Percentiles rank a stretch among this genome's conserved stretches.
Evolutionary conservation across 1,140 invertebrate genomes (phyloP).

Genomic region (Calephelis virginiensis): DNA sequence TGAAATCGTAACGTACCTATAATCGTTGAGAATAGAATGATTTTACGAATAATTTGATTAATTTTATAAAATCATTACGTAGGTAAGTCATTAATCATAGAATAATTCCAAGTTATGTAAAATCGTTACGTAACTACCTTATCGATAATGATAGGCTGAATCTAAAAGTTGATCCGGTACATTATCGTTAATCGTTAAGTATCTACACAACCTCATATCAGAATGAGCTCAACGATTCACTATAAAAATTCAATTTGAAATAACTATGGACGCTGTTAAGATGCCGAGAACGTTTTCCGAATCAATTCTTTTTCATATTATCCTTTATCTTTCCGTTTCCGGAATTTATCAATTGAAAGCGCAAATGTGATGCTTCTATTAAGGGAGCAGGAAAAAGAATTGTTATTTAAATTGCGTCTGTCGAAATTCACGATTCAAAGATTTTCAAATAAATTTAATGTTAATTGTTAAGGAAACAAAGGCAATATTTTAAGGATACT

Average conservation of each 20-base stretch:
- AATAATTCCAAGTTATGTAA: too few relatives aligned
- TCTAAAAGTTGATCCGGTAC: too few relatives aligned
- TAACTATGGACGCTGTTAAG: constrained; percentile 6
- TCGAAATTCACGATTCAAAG: neutral
- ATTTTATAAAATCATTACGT: too few relatives aligned
- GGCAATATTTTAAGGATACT: neutral
- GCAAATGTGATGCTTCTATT: constrained; percentile 16
- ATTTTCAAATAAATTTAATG: neutral
- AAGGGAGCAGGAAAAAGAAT: neutral
- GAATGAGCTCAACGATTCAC: constrained; percentile 1
- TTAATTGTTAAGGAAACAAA: constrained; percentile 2
- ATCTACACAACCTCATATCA: neutral
- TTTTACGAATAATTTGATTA: too few relatives aligned
- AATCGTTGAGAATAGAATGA: too few relatives aligned
- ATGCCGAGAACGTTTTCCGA: constrained; percentile 8
- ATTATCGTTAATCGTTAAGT: too few relatives aligned
- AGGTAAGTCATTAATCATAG: too few relatives aligned
- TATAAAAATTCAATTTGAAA: constrained; percentile 10
- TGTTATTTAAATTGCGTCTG: constrained; percentile 9
- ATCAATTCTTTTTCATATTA: constrained; percentile 16
- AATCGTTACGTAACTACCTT: too few relatives aligned
- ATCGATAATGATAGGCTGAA: too few relatives aligned
- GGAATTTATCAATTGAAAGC: constrained; percentile 17
- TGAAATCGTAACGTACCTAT: too few relatives aligned
- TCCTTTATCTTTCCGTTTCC: constrained; percentile 11